Conservation (phyloP, 2,797 vertebrate genomes). For the Microctenopoma lineatum region DNA sequence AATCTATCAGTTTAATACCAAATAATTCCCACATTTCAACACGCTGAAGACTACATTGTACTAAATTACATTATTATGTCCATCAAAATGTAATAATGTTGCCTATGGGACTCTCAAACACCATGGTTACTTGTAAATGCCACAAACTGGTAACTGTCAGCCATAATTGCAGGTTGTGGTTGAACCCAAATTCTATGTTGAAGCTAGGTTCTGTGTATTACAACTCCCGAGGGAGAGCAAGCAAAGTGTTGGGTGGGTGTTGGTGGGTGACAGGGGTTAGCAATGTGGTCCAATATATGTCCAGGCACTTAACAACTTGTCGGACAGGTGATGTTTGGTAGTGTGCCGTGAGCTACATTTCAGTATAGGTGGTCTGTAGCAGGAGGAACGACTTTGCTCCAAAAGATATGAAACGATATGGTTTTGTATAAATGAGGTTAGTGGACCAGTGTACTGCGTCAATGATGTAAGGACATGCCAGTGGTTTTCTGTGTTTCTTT, state of each 20-base stretch:
- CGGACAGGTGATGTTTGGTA: constrained; percentile 47
- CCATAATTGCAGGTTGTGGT: constrained; percentile 76
- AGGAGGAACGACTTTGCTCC: background rate
- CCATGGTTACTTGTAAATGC: constrained; percentile 39
- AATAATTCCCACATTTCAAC: no score
- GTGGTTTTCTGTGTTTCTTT: no score
- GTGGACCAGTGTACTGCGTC: background rate
- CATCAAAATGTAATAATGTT: background rate
- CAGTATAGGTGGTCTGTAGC: constrained; percentile 32
- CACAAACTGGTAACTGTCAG: constrained; percentile 54
- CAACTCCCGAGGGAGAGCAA: constrained; percentile 39
- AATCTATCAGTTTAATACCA: no score
- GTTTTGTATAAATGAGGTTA: background rate
- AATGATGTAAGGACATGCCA: no score
- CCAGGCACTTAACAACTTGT: constrained; percentile 53
- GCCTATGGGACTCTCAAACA: constrained; percentile 16
- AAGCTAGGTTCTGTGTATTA: constrained; percentile 55
- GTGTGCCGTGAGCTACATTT: constrained; percentile 10
- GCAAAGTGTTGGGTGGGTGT: constrained; percentile 40
- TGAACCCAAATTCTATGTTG: constrained; percentile 72
- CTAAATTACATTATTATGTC: no score
- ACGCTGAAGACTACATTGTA: no score
- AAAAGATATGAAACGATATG: background rate
- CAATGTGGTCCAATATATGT: constrained; percentile 56
- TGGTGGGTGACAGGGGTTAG: constrained; percentile 61